These are phyloP conservation scores for Drosophila ustulata DNA, from an alignment of 2,888 invertebrate species.

Conservation along the genomic window DNA sequence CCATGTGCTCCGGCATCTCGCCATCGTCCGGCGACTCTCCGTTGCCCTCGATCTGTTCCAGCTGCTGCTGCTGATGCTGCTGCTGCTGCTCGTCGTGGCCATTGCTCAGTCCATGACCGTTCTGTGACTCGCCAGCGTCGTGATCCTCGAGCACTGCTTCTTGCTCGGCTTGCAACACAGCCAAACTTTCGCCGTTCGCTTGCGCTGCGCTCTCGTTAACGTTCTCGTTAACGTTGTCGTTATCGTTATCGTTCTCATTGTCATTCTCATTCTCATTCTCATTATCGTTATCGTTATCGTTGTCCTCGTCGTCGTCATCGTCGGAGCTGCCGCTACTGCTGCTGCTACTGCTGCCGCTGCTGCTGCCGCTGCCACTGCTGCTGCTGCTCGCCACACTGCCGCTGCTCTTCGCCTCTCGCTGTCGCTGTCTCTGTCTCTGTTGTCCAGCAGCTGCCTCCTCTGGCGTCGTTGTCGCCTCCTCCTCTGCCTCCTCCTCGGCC, in stretches of 20 bases:
- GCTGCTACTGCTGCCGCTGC: slow-evolving; percentile 49
- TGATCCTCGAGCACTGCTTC: slow-evolving; percentile 29
- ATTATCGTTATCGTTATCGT: slow-evolving; percentile 37
- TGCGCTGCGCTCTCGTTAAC: no score
- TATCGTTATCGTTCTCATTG: not conserved
- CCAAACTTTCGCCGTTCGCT: slow-evolving; percentile 12
- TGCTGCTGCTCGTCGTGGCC: slow-evolving; percentile 38
- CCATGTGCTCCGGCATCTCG: slow-evolving; percentile 65
- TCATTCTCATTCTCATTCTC: slow-evolving; percentile 10
- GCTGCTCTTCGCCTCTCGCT: slow-evolving; percentile 5
- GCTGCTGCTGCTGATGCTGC: slow-evolving; percentile 15
- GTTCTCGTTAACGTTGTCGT: not conserved
- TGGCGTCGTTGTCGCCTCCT: not conserved
- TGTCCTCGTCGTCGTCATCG: slow-evolving; percentile 62
- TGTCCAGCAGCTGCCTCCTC: not conserved
- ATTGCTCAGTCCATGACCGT: slow-evolving; percentile 56
- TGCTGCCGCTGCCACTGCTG: slow-evolving; percentile 36
- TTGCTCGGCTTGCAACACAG: slow-evolving; percentile 7
- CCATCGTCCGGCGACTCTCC: slow-evolving; percentile 56
- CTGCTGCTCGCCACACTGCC: slow-evolving; percentile 43
- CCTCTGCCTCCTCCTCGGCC: slow-evolving; percentile 5
- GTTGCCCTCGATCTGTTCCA: slow-evolving; percentile 14
- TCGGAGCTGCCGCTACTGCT: slow-evolving; percentile 57
- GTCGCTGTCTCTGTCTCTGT: slow-evolving; percentile 3
- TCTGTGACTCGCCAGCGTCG: slow-evolving; percentile 46